phyloP scores from a whole-genome alignment of 2,888 invertebrate genomes.

The Rhodophaea formosa region DNA sequence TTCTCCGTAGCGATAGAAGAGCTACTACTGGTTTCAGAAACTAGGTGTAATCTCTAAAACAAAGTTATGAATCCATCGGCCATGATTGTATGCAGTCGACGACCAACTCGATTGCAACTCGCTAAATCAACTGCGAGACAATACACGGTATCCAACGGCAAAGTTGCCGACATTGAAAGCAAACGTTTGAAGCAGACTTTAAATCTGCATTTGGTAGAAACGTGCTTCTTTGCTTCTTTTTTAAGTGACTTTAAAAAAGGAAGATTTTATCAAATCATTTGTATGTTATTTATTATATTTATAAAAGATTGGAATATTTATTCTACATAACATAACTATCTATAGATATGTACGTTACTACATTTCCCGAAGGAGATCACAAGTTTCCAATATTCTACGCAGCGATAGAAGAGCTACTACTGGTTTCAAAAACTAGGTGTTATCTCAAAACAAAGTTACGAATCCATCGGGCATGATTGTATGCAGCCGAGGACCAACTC shows the following conservation, averaged over 20 bases:
- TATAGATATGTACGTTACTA: too few species aligned
- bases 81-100: constrained; percentile 1
- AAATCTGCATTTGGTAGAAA: too few species aligned
- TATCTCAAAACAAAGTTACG: constrained; percentile 6
- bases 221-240: too few species aligned
- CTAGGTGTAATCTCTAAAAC: constrained; percentile 5
- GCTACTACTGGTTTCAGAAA: constrained; percentile 2
- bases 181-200: background rate
- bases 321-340: too few species aligned
- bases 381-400: background rate
- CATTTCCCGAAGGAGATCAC: background rate
- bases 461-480: constrained; percentile 6
- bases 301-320: too few species aligned
- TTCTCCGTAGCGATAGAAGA: background rate
- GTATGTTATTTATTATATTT: too few species aligned
- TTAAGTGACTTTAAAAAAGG: too few species aligned
- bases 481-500: constrained; percentile 1
- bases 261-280: too few species aligned
- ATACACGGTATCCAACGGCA: background rate
- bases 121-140: constrained; percentile 3
- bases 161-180: background rate
- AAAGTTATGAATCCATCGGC: constrained; percentile 5
- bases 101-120: constrained; percentile 6
- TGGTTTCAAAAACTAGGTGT: constrained; percentile 1
- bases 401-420: constrained; percentile 3